phyloP scores from a whole-genome alignment of 2,888 invertebrate species.

The Sisyra nigra region DNA sequence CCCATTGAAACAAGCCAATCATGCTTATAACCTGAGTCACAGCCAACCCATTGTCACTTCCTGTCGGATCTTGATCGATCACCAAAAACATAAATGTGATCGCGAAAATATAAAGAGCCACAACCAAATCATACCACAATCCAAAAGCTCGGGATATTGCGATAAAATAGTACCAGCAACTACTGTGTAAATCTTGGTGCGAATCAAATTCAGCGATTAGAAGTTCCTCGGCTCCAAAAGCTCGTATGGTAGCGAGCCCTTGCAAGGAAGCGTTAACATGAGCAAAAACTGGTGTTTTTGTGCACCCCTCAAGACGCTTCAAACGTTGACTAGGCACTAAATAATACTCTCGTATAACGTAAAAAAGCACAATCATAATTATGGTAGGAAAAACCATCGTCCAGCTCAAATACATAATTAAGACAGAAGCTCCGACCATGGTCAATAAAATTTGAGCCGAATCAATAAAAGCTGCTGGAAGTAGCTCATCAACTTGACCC shows the following conservation, averaged over 20 bases:
- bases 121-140: conserved; percentile 53
- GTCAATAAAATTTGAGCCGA: conserved; percentile 43
- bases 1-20: conserved; percentile 40
- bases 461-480: conserved; percentile 31
- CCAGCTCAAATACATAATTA: conserved; percentile 54
- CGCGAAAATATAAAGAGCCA: conserved; percentile 43
- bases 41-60: conserved; percentile 33
- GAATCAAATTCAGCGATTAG: conserved; percentile 40
- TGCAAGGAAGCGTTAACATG: conserved; percentile 55
- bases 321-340: conserved; percentile 57
- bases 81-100: conserved; percentile 50
- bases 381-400: conserved; percentile 48
- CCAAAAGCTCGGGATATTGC: conserved; percentile 55
- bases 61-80: conserved; percentile 20
- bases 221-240: conserved; percentile 41
- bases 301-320: conserved; percentile 53
- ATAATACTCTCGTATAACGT: conserved; percentile 47
- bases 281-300: conserved; percentile 56
- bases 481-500: conserved; percentile 35
- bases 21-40: conserved; percentile 34
- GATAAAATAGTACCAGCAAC: conserved; percentile 57
- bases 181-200: conserved; percentile 43
- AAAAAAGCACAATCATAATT: conserved; percentile 45
- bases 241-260: conserved; percentile 48
- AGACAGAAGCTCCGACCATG: conserved; percentile 57